Evolutionary conservation across 2,113 vertebrate species (phyloP).

Genomic region (Macroglossus sobrinus): DNA sequence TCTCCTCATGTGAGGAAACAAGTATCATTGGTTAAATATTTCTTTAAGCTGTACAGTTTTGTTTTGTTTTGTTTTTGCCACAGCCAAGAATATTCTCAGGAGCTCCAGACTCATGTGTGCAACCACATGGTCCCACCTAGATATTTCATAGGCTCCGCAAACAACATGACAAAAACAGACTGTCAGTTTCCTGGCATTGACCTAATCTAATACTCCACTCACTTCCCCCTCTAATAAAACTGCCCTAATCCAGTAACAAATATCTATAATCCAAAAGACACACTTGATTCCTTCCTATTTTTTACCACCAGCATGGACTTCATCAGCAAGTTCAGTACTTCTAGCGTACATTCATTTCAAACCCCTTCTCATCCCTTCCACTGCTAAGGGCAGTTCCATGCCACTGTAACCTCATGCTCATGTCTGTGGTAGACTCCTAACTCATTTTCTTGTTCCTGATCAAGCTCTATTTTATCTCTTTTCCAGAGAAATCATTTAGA

Average conservation of each 20-base stretch:
- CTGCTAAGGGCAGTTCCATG: neutral
- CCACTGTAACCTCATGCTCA: neutral
- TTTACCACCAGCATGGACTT: neutral
- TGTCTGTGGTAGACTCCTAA: neutral
- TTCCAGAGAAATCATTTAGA: neutral
- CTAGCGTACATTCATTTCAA: neutral
- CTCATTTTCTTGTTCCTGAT: neutral
- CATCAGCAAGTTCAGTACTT: neutral
- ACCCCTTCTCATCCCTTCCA: neutral
- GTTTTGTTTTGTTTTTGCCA: neutral
- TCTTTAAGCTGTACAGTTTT: neutral
- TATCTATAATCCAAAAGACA: neutral
- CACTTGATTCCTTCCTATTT: neutral
- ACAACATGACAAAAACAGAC: neutral
- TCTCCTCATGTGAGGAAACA: neutral
- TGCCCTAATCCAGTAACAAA: neutral
- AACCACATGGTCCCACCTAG: neutral
- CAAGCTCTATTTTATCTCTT: neutral
- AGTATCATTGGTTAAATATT: neutral
- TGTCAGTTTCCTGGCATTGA: neutral
- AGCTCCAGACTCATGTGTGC: neutral
- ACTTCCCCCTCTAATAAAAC: neutral
- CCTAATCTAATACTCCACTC: neutral
- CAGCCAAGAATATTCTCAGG: neutral
- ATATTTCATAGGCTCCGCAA: neutral